These are phyloP conservation scores for Laticauda colubrina DNA, from an alignment of 2,113 vertebrate species.

Conservation along the genomic window DNA sequence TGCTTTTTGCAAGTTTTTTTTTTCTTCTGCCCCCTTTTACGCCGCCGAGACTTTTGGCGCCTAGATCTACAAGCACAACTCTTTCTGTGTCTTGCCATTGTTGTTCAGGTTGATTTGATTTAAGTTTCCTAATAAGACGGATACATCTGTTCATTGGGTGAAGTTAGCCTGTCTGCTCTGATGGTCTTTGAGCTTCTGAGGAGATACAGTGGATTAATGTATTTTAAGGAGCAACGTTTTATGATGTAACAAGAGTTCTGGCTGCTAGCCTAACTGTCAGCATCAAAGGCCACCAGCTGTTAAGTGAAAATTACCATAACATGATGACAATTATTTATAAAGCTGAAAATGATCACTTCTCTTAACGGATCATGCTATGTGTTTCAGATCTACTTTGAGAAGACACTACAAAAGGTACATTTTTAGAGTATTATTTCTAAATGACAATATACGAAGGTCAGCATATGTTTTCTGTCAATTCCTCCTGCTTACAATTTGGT, in stretches of 20 bases:
- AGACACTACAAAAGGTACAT: background rate
- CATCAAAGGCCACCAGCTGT: constrained; percentile 21
- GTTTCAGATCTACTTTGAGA: background rate
- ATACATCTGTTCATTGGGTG: background rate
- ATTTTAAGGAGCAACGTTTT: constrained; percentile 7
- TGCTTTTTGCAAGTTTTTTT: background rate
- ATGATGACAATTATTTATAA: background rate
- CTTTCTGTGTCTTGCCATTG: constrained; percentile 13
- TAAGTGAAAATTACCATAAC: constrained; percentile 6
- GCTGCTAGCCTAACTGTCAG: constrained; percentile 15
- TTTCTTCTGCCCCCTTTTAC: background rate
- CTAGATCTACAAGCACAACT: background rate
- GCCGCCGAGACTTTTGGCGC: background rate
- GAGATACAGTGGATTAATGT: background rate
- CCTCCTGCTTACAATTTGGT: background rate
- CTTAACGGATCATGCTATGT: background rate
- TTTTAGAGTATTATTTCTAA: background rate
- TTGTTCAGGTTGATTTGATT: background rate
- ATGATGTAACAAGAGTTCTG: constrained; percentile 30
- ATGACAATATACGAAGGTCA: background rate
- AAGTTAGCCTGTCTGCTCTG: constrained; percentile 5
- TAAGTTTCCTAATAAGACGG: background rate
- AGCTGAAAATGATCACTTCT: background rate
- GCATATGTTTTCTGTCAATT: background rate
- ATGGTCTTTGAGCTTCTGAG: constrained; percentile 17